Conservation (phyloP, 2,888 invertebrate species). For the Cerastis leucographa region DNA sequence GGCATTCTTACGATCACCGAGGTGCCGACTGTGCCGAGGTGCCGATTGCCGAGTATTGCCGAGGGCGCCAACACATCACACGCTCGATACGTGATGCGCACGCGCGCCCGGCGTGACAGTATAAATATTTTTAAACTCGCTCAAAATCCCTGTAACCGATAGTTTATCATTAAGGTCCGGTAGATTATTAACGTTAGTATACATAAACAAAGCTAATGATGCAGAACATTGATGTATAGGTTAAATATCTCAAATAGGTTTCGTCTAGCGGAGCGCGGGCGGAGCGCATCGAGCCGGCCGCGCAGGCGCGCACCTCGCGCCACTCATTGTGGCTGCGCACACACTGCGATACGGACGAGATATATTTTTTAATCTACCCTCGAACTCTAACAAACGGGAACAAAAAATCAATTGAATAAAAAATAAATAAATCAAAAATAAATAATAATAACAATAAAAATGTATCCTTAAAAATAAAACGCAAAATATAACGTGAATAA, state of each 20-base stretch:
- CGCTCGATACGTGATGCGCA: slow-evolving; percentile 82
- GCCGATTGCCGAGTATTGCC: slow-evolving; percentile 72
- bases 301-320: slow-evolving; percentile 69
- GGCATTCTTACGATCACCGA: slow-evolving; percentile 56
- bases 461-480: slow-evolving; percentile 37
- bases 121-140: slow-evolving; percentile 79
- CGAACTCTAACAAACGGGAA: slow-evolving; percentile 63
- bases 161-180: slow-evolving; percentile 77
- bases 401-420: slow-evolving; percentile 57
- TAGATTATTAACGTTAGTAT: slow-evolving; percentile 78
- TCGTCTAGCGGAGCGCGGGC: slow-evolving; percentile 71
- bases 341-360: slow-evolving; percentile 48
- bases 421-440: slow-evolving; percentile 49
- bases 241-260: slow-evolving; percentile 81
- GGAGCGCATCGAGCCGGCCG: slow-evolving; percentile 69
- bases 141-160: slow-evolving; percentile 75
- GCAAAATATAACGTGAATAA: slow-evolving; percentile 58
- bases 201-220: slow-evolving; percentile 80
- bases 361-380: slow-evolving; percentile 72
- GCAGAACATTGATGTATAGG: slow-evolving; percentile 71
- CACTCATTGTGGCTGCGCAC: slow-evolving; percentile 83
- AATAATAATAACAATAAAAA: slow-evolving; percentile 23
- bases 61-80: slow-evolving; percentile 82
- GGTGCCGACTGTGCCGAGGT: slow-evolving; percentile 70
- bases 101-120: slow-evolving; percentile 79